Evolutionary conservation across 2,888 invertebrate genomes (phyloP), one percentile per base, ranked within the genome.

Genomic region (Plutella xylostella): DNA sequence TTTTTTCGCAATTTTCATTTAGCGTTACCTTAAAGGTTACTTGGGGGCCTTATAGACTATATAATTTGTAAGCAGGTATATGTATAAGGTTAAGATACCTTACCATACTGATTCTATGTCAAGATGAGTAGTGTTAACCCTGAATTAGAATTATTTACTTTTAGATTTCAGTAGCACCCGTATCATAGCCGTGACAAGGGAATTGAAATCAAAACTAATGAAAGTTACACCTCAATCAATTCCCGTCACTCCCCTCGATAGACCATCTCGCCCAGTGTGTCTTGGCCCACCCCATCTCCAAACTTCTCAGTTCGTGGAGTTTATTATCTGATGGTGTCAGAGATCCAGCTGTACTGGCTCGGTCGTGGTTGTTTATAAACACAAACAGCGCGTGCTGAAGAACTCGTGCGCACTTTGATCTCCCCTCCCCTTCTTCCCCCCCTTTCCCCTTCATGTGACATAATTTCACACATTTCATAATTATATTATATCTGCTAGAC

Each of bases 301-400:
- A 9, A 28, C 11, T 28, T n/a, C 11, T 12, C 9, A 28, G n/a
- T 12, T n/a, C n/a, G 28, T 28, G 9, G 11, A 28, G n/a, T 28
- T 12, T 28, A 9, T n/a, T 6, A 28, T 28, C 9, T 28, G n/a
- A 28, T 28, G 28, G 28, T 28, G 9, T 28, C 3, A 28, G 9
- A 28, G n/a, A 28, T 12, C 28, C 28, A 3, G 28, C 11, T 28
- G n/a, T 12, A 28, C n/a, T 3, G 9, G 28, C 28, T 28, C 7
- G 28, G 28, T n/a, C 20, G 37, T 19, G n/a, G 55, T 50, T 65
- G 61, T 61, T 63, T 61, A 61, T 61, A 60, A 61, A 61, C 60
- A 58, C 48, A 55, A 47, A 52, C 48, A 50, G 25, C 30, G 53
- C 39, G 48, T 42, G 40, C 52, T 52, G 46, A 53, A 38, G 52